These are phyloP conservation scores for Callitettix versicolor DNA, from an alignment of 1,140 invertebrate genomes.

Conservation along the genomic window DNA sequence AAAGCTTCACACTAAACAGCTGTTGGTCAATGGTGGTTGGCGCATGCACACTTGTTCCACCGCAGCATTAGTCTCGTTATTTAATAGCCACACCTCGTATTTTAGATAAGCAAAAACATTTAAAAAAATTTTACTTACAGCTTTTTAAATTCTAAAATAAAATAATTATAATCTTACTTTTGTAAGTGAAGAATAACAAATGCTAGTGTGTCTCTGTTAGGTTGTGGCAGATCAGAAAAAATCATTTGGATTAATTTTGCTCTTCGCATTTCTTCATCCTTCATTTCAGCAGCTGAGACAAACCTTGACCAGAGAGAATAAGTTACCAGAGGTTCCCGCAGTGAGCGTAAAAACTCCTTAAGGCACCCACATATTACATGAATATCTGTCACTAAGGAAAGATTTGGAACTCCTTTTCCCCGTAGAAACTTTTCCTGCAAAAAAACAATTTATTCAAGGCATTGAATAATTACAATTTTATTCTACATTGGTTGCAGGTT, in stretches of 20 bases:
- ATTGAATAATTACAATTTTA: too few species aligned
- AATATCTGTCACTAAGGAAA: conserved; percentile 55
- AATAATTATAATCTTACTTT: too few species aligned
- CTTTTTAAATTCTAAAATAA: too few species aligned
- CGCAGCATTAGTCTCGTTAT: too few species aligned
- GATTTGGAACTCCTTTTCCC: conserved; percentile 58
- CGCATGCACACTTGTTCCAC: too few species aligned
- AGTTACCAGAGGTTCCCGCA: conserved; percentile 77
- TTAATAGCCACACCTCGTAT: too few species aligned
- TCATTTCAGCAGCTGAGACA: conserved; percentile 49
- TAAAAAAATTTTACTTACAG: too few species aligned
- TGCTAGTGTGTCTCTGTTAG: conserved; percentile 80
- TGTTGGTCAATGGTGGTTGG: too few species aligned
- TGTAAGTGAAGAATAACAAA: conserved; percentile 77
- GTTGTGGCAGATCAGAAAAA: conserved; percentile 54
- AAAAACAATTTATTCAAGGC: too few species aligned
- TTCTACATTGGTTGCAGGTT: too few species aligned
- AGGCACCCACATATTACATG: conserved; percentile 73
- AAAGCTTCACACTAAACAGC: too few species aligned
- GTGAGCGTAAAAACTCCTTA: conserved; percentile 72
- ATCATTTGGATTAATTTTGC: conserved; percentile 55
- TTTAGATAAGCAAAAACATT: too few species aligned
- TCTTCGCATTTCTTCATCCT: conserved; percentile 41
- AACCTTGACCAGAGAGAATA: conserved; percentile 64
- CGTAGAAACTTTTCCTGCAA: conserved; percentile 59